A percentile compares a stretch with the other conserved stretches of the same genome.
phyloP scores from a whole-genome alignment of 2,888 invertebrate genomes.

The Ophion obscuratus region DNA sequence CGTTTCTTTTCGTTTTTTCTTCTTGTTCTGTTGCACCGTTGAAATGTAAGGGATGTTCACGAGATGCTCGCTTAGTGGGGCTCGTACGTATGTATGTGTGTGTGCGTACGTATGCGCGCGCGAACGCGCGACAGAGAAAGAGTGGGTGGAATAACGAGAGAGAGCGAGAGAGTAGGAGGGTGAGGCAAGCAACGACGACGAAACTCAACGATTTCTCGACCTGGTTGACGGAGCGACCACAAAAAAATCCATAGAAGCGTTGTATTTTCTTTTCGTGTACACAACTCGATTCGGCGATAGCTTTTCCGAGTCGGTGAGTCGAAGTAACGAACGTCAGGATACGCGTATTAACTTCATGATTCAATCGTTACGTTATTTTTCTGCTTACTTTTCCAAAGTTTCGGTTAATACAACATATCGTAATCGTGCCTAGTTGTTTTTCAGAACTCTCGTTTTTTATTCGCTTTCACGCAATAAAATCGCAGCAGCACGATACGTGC shows the following conservation, averaged over 20 bases:
- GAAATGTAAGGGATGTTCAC: constrained; percentile 14
- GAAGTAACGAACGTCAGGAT: neutral
- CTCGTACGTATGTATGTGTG: constrained; percentile 1
- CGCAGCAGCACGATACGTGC: too few relatives aligned
- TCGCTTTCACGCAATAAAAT: too few relatives aligned
- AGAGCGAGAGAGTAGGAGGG: constrained; percentile 19
- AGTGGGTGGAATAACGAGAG: constrained; percentile 1
- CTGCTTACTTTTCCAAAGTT: neutral
- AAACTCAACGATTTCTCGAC: constrained; percentile 60
- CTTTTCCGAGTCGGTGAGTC: neutral
- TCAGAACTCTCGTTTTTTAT: too few relatives aligned
- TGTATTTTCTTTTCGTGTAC: neutral
- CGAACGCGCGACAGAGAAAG: neutral
- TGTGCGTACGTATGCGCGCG: neutral
- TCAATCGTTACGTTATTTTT: neutral
- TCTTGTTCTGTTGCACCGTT: neutral
- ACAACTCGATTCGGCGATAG: neutral
- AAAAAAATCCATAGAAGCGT: constrained; percentile 61
- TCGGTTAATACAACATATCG: neutral
- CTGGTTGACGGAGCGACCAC: constrained; percentile 50
- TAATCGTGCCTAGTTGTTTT: too few relatives aligned
- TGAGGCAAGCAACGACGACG: constrained; percentile 45
- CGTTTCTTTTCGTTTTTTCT: neutral
- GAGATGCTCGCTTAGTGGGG: constrained; percentile 6
- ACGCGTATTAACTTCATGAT: neutral